phyloP scores from a whole-genome alignment of 2,888 invertebrate species.

The Epinotia ramella region DNA sequence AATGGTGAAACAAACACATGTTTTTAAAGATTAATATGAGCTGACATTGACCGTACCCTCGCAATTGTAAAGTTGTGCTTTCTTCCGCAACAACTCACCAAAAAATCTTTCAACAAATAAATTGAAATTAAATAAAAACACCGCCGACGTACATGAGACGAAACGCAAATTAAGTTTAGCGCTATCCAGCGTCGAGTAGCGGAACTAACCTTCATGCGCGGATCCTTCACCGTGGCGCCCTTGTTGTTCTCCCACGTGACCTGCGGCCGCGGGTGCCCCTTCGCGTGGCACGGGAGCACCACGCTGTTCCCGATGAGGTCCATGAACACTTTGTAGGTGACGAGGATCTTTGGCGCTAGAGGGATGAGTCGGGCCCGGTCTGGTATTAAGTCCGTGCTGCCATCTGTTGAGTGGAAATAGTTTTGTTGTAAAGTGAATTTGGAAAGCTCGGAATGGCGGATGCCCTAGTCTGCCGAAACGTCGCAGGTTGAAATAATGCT shows the following conservation, averaged over 20 bases:
- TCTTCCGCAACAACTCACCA: neutral
- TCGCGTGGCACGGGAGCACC: slow-evolving; percentile 88
- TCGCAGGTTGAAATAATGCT: no score
- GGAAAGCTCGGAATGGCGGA: no score
- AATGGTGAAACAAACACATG: no score
- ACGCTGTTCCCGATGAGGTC: slow-evolving; percentile 87
- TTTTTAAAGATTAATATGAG: no score
- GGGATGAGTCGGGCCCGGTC: slow-evolving; percentile 78
- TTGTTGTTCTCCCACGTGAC: slow-evolving; percentile 88
- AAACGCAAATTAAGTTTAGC: neutral
- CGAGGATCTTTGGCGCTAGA: slow-evolving; percentile 81
- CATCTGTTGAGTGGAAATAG: slow-evolving; percentile 59
- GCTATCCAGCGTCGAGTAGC: slow-evolving; percentile 43
- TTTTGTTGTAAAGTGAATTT: neutral
- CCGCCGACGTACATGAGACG: no score
- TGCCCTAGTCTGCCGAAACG: no score
- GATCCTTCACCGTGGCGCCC: slow-evolving; percentile 80
- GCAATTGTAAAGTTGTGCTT: neutral
- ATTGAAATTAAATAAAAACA: neutral
- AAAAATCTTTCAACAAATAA: neutral
- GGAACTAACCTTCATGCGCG: slow-evolving; percentile 80
- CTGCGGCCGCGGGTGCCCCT: slow-evolving; percentile 88
- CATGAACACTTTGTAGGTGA: slow-evolving; percentile 83
- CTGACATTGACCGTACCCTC: no score
- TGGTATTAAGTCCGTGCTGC: slow-evolving; percentile 57